Percentiles rank a stretch among this genome's conserved stretches.
phyloP scores from a whole-genome alignment of 2,797 vertebrate species.

The Channallabes apus region DNA sequence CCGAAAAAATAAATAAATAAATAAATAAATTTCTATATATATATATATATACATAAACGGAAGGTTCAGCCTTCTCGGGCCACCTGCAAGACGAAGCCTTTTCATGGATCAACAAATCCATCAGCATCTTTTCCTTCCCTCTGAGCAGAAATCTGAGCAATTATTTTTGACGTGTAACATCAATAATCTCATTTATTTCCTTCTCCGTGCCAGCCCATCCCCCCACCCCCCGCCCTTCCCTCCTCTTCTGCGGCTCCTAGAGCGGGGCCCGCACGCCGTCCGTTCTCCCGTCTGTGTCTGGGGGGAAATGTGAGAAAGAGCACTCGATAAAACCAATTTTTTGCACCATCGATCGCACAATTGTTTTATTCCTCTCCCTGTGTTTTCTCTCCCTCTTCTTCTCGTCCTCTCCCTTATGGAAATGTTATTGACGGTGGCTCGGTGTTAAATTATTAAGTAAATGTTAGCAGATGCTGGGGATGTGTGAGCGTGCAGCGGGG shows the following conservation, averaged over 20 bases:
- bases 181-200: slow-evolving; percentile 82
- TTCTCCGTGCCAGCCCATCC: slow-evolving; percentile 30
- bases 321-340: slow-evolving; percentile 87
- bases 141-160: slow-evolving; percentile 82
- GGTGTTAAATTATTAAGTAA: slow-evolving; percentile 82
- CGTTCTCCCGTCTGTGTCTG: slow-evolving; percentile 78
- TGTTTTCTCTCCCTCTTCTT: slow-evolving; percentile 55
- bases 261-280: slow-evolving; percentile 50
- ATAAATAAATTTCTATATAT: background rate
- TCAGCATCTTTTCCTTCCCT: slow-evolving; percentile 73
- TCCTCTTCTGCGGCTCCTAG: slow-evolving; percentile 28
- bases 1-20: slow-evolving; percentile 60
- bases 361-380: slow-evolving; percentile 65
- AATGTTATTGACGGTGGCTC: slow-evolving; percentile 71
- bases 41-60: background rate
- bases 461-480: slow-evolving; percentile 69
- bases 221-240: slow-evolving; percentile 10
- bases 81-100: slow-evolving; percentile 65
- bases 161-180: slow-evolving; percentile 88
- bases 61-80: slow-evolving; percentile 58
- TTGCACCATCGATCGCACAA: slow-evolving; percentile 83
- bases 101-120: slow-evolving; percentile 71
- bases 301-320: slow-evolving; percentile 75
- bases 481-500: slow-evolving; percentile 45
- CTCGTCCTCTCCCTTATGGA: slow-evolving; percentile 63